Percentiles rank a stretch among this genome's conserved stretches.
These are phyloP conservation scores for Pedetes capensis DNA, from an alignment of 2,113 vertebrate species.

Conservation along the genomic window DNA sequence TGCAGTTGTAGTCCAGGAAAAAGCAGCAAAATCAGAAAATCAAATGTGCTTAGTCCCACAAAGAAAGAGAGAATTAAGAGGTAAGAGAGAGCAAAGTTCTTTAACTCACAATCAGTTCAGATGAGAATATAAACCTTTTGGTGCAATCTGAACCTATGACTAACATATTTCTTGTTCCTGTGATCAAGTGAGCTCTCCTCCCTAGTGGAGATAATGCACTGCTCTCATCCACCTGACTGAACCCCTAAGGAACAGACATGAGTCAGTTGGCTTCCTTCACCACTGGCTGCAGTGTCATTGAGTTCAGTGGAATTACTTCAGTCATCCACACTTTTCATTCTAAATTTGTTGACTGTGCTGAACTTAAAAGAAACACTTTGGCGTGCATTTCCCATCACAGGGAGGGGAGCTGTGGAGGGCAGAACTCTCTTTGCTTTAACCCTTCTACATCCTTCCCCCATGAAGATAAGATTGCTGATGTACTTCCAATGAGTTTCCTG, in stretches of 20 bases:
- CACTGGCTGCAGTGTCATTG: background rate
- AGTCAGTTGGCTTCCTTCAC: background rate
- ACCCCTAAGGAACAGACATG: background rate
- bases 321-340: background rate
- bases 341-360: background rate
- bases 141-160: background rate
- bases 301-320: background rate
- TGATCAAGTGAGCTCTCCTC: background rate
- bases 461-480: background rate
- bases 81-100: background rate
- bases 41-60: background rate
- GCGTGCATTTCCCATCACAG: background rate
- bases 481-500: background rate
- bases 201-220: background rate
- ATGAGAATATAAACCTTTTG: background rate
- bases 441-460: background rate
- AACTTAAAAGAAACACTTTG: background rate
- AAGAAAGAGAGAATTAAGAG: background rate
- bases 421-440: background rate
- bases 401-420: fast-evolving
- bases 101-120: background rate
- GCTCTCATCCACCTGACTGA: background rate
- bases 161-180: background rate
- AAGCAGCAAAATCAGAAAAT: background rate
- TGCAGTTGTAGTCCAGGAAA: background rate